A percentile compares a stretch with the other conserved stretches of the same genome.
Evolutionary conservation across 2,797 vertebrate species (phyloP).

Genomic region (Pangasius larnaudii): DNA sequence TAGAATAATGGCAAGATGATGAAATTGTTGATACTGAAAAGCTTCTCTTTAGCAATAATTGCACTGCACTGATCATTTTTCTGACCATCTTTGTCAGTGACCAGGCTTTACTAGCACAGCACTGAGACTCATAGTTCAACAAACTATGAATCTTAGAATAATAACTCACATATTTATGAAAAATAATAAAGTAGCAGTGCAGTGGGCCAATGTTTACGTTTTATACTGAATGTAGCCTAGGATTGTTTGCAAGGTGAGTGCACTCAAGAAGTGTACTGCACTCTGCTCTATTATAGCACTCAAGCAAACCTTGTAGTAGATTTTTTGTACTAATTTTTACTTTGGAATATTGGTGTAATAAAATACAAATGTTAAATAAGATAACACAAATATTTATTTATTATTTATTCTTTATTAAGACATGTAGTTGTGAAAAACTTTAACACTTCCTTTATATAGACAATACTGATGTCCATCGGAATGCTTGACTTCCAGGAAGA

Average conservation of each 20-base stretch:
- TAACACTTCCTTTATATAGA: neutral
- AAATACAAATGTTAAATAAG: neutral
- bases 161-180: neutral
- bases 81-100: neutral
- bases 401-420: neutral
- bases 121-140: neutral
- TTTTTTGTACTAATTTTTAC: neutral
- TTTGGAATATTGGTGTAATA: neutral
- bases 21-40: neutral
- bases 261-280: neutral
- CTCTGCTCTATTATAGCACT: neutral
- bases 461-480: neutral
- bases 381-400: neutral
- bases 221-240: neutral
- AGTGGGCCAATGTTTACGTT: neutral
- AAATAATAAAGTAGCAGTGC: neutral
- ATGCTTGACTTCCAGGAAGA: neutral
- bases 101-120: neutral
- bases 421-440: neutral
- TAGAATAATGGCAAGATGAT: neutral
- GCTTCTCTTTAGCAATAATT: neutral
- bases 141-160: neutral
- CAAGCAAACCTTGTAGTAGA: neutral
- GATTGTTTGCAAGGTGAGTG: neutral
- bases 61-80: neutral